Percentiles rank a stretch among this genome's conserved stretches.
Conservation (phyloP, 2,113 vertebrate species). For the Artemisiospiza belli region DNA sequence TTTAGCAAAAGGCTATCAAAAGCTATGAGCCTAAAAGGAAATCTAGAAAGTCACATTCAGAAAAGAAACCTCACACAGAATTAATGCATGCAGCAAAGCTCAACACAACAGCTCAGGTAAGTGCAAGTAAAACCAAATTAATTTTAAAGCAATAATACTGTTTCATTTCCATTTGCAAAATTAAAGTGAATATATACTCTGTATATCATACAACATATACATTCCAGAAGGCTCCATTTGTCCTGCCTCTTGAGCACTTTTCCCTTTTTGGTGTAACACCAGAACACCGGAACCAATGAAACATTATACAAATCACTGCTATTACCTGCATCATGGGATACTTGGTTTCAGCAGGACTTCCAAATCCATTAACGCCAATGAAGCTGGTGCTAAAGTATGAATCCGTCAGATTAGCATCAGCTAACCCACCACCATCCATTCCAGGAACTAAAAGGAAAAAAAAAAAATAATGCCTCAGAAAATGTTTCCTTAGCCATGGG, state of each 20-base stretch:
- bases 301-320: not conserved
- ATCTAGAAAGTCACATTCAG: not conserved
- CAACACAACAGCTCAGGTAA: not conserved
- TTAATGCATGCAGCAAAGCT: not conserved
- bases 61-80: not conserved
- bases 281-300: not conserved
- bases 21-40: not conserved
- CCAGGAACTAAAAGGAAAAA: constrained; percentile 85
- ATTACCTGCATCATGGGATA: constrained; percentile 99
- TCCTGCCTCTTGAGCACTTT: not conserved
- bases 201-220: not conserved
- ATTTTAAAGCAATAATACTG: not conserved
- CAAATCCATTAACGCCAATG: constrained; percentile 98
- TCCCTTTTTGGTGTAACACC: not conserved
- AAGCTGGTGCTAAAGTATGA: constrained; percentile 99
- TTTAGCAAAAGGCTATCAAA: not conserved
- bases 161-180: not conserved
- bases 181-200: not conserved
- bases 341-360: constrained; percentile 93
- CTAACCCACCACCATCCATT: constrained; percentile 88
- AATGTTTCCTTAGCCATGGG: not conserved
- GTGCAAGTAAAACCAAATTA: not conserved
- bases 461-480: constrained; percentile 42
- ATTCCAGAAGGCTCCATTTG: not conserved
- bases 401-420: constrained; percentile 93